These are phyloP conservation scores for Stictonetta naevosa DNA, from an alignment of 2,113 vertebrate species.

Conservation along the genomic window DNA sequence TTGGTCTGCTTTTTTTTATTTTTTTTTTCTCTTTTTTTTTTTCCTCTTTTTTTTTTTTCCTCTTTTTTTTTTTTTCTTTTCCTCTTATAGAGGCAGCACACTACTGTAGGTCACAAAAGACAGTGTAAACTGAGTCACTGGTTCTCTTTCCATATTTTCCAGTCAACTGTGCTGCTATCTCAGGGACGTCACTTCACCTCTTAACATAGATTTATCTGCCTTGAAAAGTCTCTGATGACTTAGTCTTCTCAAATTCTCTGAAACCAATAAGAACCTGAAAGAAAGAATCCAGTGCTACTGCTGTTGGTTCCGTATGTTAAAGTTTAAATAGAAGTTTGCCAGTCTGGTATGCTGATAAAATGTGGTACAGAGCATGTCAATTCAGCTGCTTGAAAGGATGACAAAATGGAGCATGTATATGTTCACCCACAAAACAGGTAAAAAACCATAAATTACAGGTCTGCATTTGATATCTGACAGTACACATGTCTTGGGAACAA, in stretches of 20 bases:
- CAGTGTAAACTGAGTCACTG: not conserved
- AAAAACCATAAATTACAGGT: not conserved
- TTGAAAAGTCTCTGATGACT: not conserved
- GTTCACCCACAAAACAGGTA: not conserved
- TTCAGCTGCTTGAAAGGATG: not conserved
- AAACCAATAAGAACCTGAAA: not conserved
- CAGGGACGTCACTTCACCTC: not conserved
- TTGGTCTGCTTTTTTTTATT: accelerated
- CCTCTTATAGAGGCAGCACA: not conserved
- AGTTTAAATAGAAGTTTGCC: not conserved
- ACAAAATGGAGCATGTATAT: not conserved
- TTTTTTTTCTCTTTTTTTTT: not conserved
- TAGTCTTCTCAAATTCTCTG: not conserved
- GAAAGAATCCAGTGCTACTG: not conserved
- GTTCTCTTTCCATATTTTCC: not conserved
- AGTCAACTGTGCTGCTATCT: not conserved
- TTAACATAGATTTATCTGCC: not conserved
- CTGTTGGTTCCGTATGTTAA: not conserved
- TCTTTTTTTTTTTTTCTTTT: not conserved
- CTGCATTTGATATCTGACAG: not conserved
- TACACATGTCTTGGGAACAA: not conserved
- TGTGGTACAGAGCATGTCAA: not conserved
- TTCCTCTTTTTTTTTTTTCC: not conserved
- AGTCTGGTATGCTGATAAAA: not conserved
- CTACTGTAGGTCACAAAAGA: not conserved